A percentile compares a stretch with the other conserved stretches of the same genome.
Evolutionary conservation across 2,888 invertebrate species (phyloP).

Genomic region (Conchocele bisecta): DNA sequence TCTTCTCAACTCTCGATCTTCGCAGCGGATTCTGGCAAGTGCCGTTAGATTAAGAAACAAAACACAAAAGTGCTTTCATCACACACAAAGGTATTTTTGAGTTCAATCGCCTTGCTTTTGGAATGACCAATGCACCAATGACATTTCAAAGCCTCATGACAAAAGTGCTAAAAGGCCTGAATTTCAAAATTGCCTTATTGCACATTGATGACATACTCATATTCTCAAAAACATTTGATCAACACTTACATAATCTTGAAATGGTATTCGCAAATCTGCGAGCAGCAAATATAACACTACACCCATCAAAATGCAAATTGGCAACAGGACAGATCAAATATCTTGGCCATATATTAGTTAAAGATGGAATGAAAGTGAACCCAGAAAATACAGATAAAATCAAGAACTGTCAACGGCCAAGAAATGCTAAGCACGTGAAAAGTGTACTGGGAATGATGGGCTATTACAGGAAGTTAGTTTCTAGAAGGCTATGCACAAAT

Average conservation of each 20-base stretch:
- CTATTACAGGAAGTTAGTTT: slow-evolving; percentile 48
- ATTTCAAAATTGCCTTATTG: slow-evolving; percentile 41
- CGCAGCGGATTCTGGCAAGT: slow-evolving; percentile 38
- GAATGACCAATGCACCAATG: slow-evolving; percentile 38
- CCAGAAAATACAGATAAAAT: slow-evolving; percentile 20
- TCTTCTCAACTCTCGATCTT: slow-evolving; percentile 30
- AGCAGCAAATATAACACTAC: slow-evolving; percentile 33
- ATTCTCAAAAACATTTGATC: slow-evolving; percentile 29
- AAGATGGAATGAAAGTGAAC: slow-evolving; percentile 30
- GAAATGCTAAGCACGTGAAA: slow-evolving; percentile 17
- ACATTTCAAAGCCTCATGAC: slow-evolving; percentile 34
- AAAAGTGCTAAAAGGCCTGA: slow-evolving; percentile 19
- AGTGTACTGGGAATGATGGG: slow-evolving; percentile 26
- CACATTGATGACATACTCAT: slow-evolving; percentile 51
- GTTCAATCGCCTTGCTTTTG: slow-evolving; percentile 39
- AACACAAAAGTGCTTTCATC: slow-evolving; percentile 44
- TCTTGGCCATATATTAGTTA: slow-evolving; percentile 43
- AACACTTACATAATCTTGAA: slow-evolving; percentile 35
- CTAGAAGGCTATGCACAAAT: slow-evolving; percentile 53
- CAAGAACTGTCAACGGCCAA: slow-evolving; percentile 9
- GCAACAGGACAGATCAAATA: slow-evolving; percentile 24
- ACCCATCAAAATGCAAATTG: slow-evolving; percentile 49
- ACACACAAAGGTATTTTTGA: slow-evolving; percentile 27
- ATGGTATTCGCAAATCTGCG: slow-evolving; percentile 33
- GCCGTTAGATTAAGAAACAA: slow-evolving; percentile 16